These are phyloP conservation scores for Drosophila longiperda DNA, from an alignment of 2,888 invertebrate species.

Conservation along the genomic window DNA sequence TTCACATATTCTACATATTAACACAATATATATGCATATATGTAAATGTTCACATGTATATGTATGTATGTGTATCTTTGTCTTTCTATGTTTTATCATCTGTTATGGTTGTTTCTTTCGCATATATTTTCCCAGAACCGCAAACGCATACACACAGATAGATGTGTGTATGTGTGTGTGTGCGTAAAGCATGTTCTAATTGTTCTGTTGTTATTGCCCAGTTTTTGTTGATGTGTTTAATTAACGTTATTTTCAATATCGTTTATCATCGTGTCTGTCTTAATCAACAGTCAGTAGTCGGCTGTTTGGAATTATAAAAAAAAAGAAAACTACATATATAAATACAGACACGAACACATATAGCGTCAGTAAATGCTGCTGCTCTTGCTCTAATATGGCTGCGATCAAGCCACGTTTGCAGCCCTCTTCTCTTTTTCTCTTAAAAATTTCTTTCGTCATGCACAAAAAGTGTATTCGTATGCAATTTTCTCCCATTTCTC, in stretches of 20 bases:
- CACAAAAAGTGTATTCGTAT: constrained; percentile 4
- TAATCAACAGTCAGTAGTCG: constrained; percentile 39
- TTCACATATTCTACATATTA: constrained; percentile 31
- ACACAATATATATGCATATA: constrained; percentile 26
- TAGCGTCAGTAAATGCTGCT: constrained; percentile 57
- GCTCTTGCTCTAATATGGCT: constrained; percentile 61
- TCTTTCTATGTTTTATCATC: constrained; percentile 22
- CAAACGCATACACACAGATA: constrained; percentile 1
- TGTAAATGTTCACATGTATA: constrained; percentile 12
- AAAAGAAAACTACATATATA: constrained; percentile 24
- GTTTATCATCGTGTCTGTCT: constrained; percentile 61
- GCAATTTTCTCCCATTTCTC: background rate
- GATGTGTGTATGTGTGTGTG: constrained; percentile 12
- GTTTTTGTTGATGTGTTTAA: constrained; percentile 62
- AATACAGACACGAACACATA: background rate
- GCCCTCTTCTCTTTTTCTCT: constrained; percentile 10
- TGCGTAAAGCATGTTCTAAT: constrained; percentile 53
- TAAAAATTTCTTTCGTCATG: background rate
- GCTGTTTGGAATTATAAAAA: constrained; percentile 57
- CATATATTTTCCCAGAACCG: constrained; percentile 3
- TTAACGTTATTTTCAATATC: constrained; percentile 65
- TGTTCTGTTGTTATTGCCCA: constrained; percentile 61
- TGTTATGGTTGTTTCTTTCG: constrained; percentile 8
- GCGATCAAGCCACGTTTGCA: constrained; percentile 68
- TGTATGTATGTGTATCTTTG: background rate